Evolutionary conservation across 23 tunicate species (phyloP).

Genomic region (Ascidia mentula): DNA sequence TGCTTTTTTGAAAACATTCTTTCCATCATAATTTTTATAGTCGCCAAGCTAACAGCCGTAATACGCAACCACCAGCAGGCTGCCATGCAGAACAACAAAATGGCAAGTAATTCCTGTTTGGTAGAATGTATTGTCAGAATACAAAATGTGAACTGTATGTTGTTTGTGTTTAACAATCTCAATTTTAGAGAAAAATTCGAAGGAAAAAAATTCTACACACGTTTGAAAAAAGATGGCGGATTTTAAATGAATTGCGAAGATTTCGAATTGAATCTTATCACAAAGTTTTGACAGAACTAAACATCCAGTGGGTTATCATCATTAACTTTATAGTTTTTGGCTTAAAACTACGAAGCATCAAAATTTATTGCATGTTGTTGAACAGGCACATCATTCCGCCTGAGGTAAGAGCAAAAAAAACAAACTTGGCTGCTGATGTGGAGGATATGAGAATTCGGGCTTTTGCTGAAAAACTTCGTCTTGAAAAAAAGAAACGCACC

Average conservation of each 20-base stretch:
- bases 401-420: neutral
- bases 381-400: conserved; percentile 20
- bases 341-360: neutral
- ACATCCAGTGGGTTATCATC: neutral
- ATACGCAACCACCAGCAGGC: neutral
- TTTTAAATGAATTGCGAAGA: conserved; percentile 18
- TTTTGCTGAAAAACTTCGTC: conserved; percentile 26
- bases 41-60: neutral
- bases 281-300: conserved; percentile 14
- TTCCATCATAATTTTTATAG: neutral
- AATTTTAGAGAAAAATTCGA: neutral
- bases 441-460: conserved; percentile 44
- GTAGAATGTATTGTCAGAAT: too few species aligned
- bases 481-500: neutral
- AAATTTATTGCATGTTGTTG: neutral
- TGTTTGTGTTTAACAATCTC: neutral
- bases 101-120: neutral
- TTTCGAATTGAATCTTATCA: conserved; percentile 26
- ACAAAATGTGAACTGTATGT: neutral
- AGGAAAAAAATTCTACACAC: neutral
- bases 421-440: conserved; percentile 25
- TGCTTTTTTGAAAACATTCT: neutral
- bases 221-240: neutral
- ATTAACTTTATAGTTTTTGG: neutral
- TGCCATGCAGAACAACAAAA: neutral